phyloP scores from a whole-genome alignment of 2,113 vertebrate species.

The Catharus bicknelli region DNA sequence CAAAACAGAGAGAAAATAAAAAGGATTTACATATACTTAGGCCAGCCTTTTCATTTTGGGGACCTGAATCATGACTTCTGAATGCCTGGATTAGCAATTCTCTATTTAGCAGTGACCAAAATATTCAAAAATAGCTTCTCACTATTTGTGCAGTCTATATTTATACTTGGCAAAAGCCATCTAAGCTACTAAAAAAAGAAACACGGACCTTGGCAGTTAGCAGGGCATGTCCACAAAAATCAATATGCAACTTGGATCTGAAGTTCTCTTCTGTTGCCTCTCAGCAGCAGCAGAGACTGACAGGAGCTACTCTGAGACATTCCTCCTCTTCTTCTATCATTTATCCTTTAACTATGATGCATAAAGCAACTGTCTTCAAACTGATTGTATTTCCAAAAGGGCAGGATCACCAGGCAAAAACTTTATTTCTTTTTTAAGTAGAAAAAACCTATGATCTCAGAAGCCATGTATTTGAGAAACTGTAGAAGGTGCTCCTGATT shows the following conservation, averaged over 20 bases:
- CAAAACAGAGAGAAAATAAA: neutral
- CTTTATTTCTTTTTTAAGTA: neutral
- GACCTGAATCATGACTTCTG: slow-evolving; percentile 44
- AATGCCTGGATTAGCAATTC: slow-evolving; percentile 50
- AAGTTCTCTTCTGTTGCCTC: neutral
- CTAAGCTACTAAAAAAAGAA: slow-evolving; percentile 43
- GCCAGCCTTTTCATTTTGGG: neutral
- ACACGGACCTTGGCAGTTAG: neutral
- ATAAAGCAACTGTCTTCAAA: neutral
- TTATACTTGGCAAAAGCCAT: slow-evolving; percentile 45
- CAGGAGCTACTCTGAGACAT: neutral
- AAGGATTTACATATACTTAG: neutral
- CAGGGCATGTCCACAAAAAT: slow-evolving; percentile 2
- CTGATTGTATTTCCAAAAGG: neutral
- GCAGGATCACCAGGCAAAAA: neutral
- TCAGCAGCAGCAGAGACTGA: neutral
- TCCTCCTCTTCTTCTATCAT: neutral
- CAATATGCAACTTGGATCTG: neutral
- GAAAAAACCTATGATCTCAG: neutral
- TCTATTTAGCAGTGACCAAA: slow-evolving; percentile 54
- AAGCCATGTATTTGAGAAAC: neutral
- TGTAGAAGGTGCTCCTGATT: neutral
- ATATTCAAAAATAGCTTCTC: slow-evolving; percentile 53
- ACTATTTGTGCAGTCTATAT: slow-evolving; percentile 41
- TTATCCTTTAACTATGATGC: neutral